A percentile compares a stretch with the other conserved stretches of the same genome.
phyloP scores from a whole-genome alignment of 2,797 vertebrate species.

The Phylloscopus collybita region DNA sequence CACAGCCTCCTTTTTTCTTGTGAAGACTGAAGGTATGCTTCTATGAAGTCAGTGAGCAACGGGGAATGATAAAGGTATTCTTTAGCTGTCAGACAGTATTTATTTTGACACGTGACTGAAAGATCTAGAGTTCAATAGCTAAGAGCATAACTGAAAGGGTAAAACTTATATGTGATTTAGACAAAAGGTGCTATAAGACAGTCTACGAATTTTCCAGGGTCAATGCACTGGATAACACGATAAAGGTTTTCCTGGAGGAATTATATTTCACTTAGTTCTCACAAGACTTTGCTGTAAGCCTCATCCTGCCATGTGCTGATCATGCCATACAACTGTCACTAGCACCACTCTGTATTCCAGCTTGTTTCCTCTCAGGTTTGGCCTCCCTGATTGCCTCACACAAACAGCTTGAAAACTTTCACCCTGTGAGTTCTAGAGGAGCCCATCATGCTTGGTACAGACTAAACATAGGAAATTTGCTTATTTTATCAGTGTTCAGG shows the following conservation, averaged over 20 bases:
- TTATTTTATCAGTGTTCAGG: conserved; percentile 8
- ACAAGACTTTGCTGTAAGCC: background rate
- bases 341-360: background rate
- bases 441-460: background rate
- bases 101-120: conserved; percentile 71
- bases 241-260: background rate
- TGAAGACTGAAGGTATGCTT: conserved; percentile 73
- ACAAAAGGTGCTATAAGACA: background rate
- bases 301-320: background rate
- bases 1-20: conserved; percentile 78
- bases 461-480: conserved; percentile 47
- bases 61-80: conserved; percentile 60
- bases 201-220: background rate
- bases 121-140: conserved; percentile 61
- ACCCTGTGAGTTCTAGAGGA: background rate
- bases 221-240: background rate
- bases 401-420: background rate
- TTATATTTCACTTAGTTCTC: background rate
- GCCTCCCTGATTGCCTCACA: background rate
- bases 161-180: conserved; percentile 14
- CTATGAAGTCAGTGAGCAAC: conserved; percentile 72
- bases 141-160: conserved; percentile 13
- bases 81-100: conserved; percentile 55
- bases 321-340: background rate
- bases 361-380: background rate